phyloP scores from a whole-genome alignment of 2,113 vertebrate species.

The Calonectris borealis region DNA sequence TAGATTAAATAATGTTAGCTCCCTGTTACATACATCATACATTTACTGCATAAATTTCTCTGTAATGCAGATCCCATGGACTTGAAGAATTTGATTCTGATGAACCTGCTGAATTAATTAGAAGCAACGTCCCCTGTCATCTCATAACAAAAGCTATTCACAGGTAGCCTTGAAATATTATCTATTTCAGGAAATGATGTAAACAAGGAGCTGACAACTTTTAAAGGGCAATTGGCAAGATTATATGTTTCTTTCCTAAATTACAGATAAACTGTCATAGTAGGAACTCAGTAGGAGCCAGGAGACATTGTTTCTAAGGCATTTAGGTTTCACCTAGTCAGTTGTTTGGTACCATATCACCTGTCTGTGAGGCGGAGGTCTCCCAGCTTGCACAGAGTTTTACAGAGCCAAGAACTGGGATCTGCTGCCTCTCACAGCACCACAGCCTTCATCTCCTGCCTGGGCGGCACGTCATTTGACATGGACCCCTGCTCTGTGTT shows the following conservation, averaged over 20 bases:
- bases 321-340: neutral
- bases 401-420: neutral
- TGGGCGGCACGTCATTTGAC: neutral
- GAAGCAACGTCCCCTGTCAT: neutral
- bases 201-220: conserved; percentile 27
- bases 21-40: neutral
- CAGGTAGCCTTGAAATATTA: conserved; percentile 29
- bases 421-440: neutral
- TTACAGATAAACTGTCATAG: conserved; percentile 7
- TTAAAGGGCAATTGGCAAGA: conserved; percentile 26
- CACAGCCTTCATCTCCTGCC: neutral
- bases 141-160: conserved; percentile 1
- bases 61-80: neutral
- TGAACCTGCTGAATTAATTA: neutral
- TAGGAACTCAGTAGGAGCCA: conserved; percentile 9
- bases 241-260: conserved; percentile 38
- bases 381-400: neutral
- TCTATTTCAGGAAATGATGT: neutral
- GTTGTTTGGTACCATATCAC: neutral
- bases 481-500: neutral
- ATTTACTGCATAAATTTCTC: neutral
- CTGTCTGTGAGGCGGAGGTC: neutral
- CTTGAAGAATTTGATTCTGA: neutral
- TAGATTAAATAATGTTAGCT: neutral
- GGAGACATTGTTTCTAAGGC: neutral